These are phyloP conservation scores for Iselma pallidipennis DNA, from an alignment of 2,888 invertebrate genomes.

Conservation along the genomic window DNA sequence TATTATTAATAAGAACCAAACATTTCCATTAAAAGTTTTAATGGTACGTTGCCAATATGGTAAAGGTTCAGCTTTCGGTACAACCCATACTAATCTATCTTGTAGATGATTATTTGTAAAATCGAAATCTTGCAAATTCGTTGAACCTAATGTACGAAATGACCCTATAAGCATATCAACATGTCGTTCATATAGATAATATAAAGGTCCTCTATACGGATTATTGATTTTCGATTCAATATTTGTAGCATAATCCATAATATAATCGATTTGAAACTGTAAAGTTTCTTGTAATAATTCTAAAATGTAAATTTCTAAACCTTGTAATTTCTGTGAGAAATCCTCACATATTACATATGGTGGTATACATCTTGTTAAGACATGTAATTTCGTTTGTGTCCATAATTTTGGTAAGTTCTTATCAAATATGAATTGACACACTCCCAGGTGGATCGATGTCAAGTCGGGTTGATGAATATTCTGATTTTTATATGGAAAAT, in stretches of 20 bases:
- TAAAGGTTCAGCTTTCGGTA: slow-evolving; percentile 9
- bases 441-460: background rate
- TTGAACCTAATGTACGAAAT: slow-evolving; percentile 13
- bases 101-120: slow-evolving; percentile 12
- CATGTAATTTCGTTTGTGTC: slow-evolving; percentile 4
- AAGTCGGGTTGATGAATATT: slow-evolving; percentile 1
- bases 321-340: background rate
- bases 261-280: slow-evolving; percentile 3
- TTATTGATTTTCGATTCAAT: slow-evolving; percentile 6
- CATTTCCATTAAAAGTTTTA: background rate
- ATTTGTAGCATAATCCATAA: background rate
- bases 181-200: background rate
- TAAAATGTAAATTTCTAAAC: slow-evolving; percentile 10
- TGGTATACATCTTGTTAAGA: slow-evolving; percentile 7
- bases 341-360: slow-evolving; percentile 10
- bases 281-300: slow-evolving; percentile 1
- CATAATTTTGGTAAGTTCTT: slow-evolving; percentile 8
- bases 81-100: slow-evolving; percentile 17
- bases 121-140: slow-evolving; percentile 13
- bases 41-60: slow-evolving; percentile 12
- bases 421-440: background rate
- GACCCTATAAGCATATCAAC: slow-evolving; percentile 14
- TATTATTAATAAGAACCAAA: slow-evolving; percentile 9
- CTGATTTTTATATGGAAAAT: slow-evolving; percentile 9
- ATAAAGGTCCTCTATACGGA: slow-evolving; percentile 10